Evolutionary conservation across 2,888 invertebrate genomes (phyloP).

Genomic region (Orchesella flavescens): DNA sequence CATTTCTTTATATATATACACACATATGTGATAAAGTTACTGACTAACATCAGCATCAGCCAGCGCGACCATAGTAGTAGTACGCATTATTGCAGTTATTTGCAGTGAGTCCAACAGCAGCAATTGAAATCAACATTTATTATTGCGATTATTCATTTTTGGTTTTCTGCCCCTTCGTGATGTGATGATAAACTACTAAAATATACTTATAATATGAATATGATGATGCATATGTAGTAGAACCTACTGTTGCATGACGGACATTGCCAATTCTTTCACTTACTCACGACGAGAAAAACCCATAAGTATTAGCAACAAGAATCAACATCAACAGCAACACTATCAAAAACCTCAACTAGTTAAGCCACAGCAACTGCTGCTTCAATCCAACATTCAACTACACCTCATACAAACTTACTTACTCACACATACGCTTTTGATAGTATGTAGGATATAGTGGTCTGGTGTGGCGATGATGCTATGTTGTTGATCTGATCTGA

Average conservation of each 20-base stretch:
- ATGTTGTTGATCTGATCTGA: neutral
- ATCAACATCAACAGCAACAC: neutral
- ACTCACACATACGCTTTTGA: neutral
- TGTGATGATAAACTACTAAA: constrained; percentile 14
- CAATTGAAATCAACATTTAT: constrained; percentile 1
- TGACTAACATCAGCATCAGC: too few species aligned
- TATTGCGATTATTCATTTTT: constrained; percentile 21
- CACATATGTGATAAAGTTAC: too few species aligned
- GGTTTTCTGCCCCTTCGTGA: constrained; percentile 8
- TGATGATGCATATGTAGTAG: constrained; percentile 25
- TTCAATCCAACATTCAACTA: neutral
- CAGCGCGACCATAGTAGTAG: too few species aligned
- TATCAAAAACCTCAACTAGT: neutral
- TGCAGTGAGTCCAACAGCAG: too few species aligned
- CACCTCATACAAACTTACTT: neutral
- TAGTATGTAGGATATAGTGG: neutral
- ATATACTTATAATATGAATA: neutral
- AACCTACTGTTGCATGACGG: constrained; percentile 42
- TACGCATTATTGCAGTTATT: too few species aligned
- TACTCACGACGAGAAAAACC: constrained; percentile 8
- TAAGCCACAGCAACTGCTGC: neutral
- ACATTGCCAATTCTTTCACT: constrained; percentile 39
- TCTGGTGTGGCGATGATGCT: neutral
- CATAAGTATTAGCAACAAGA: constrained; percentile 21
- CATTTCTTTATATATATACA: too few species aligned